phyloP scores from a whole-genome alignment of 53 echinoderm and acorn worm species.

The Henricia sp. region DNA sequence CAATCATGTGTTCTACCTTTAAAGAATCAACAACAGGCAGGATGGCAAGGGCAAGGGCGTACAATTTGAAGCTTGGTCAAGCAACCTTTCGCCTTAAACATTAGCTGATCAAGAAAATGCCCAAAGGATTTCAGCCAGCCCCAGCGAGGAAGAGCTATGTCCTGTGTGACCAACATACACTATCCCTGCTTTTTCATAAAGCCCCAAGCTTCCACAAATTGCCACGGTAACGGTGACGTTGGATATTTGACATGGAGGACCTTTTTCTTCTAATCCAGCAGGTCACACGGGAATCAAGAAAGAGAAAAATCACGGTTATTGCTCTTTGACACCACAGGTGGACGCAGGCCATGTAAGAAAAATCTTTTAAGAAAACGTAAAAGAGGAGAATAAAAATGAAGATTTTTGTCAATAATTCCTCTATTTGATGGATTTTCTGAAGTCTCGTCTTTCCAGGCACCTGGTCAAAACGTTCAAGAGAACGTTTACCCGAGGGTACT shows the following conservation, averaged over 20 bases:
- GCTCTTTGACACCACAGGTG: conserved; percentile 40
- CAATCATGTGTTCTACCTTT: no score
- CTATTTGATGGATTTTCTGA: conserved; percentile 55
- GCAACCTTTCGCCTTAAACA: no score
- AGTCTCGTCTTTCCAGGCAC: conserved; percentile 40
- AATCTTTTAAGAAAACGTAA: conserved; percentile 2
- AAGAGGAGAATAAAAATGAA: conserved; percentile 32
- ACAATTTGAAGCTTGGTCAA: no score
- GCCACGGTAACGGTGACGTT: conserved; percentile 48
- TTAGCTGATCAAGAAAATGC: neutral
- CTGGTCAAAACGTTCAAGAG: conserved; percentile 61
- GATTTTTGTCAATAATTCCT: conserved; percentile 56
- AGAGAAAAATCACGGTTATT: conserved; percentile 37
- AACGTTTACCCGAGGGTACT: conserved; percentile 52
- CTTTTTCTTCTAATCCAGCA: no score
- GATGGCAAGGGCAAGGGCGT: no score
- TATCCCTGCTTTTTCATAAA: conserved; percentile 32
- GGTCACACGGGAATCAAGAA: no score
- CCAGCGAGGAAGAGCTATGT: conserved; percentile 45
- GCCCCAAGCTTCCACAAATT: conserved; percentile 48
- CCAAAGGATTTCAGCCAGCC: conserved; percentile 21
- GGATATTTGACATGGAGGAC: conserved; percentile 33
- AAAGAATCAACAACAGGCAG: no score
- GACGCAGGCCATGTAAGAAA: conserved; percentile 46
- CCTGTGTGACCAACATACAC: conserved; percentile 42